Evolutionary conservation across 2,113 vertebrate genomes (phyloP), one percentile per base, ranked within the genome.

Genomic region (Psephotus haematonotus): DNA sequence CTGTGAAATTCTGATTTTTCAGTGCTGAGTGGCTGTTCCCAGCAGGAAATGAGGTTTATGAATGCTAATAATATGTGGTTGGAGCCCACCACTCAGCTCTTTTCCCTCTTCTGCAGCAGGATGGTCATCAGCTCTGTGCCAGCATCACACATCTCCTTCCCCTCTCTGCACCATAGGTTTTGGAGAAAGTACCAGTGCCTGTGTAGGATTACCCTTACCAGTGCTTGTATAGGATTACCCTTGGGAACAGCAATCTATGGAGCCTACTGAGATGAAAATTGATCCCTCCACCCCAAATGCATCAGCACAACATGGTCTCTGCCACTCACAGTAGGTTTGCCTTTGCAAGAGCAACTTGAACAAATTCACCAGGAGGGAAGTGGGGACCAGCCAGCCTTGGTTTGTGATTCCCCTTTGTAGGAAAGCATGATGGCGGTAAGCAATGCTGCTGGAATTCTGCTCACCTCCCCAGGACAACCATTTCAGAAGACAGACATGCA

Each of bases 1-100:
- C 76, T 96, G 95, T 96, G 96, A 96, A 96, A 97, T 97, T 65
- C 19, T 43, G 81, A 97, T 97, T 96, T 97, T 47, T 74, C 95
- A 94, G 90, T 69, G 90, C 90, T 92, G 82, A 92, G 65, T 39
- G 83, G 65, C 86, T 93, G 86, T 41, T 90, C 71, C 74, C 63
- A 64, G 70, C 44, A 92, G 93, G 90, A 96, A 92, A 92, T 69
- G 69, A n/a, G 31, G 63, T 81, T 92, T 93, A 52, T 86, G 88
- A 63, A 60, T 84, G 69, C 57, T 86, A 62, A 84, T 78, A 86
- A 39, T 60, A 20, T 6, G 81, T 33, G 72, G 31, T 13, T 74
- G 69, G 29, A 83, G 62, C 50, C 29, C 64, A 33, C 28, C 62
- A 60, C 22, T 24, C 5, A 27, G 74, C 35, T 72, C 69, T 68